Evolutionary conservation across 2,888 invertebrate genomes (phyloP).

Genomic region (Cryptus viduatorius): DNA sequence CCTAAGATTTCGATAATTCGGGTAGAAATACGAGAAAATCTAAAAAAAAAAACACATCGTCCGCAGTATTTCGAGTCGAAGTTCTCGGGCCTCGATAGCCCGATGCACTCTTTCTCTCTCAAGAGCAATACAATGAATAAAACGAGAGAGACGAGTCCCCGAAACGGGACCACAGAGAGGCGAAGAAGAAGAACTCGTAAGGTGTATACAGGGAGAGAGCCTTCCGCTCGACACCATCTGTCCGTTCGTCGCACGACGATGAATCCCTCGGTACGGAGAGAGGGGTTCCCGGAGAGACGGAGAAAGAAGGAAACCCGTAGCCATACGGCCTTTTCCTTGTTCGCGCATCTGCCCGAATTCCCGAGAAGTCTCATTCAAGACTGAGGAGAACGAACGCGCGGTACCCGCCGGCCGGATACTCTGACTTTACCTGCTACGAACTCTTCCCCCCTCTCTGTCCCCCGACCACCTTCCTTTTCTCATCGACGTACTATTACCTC

Average conservation of each 20-base stretch:
- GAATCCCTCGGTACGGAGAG: constrained; percentile 5
- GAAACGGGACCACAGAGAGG: constrained; percentile 69
- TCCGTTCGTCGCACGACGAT: constrained; percentile 25
- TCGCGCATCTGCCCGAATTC: constrained; percentile 78
- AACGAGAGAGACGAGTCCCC: constrained; percentile 7
- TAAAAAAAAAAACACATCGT: no score
- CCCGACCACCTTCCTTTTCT: constrained; percentile 73
- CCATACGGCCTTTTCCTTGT: constrained; percentile 57
- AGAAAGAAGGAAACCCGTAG: constrained; percentile 45
- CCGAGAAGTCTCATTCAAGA: constrained; percentile 78
- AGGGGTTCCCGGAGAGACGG: constrained; percentile 27
- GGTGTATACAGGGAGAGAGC: constrained; percentile 35
- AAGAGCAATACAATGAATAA: no score
- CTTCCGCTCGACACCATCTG: constrained; percentile 57
- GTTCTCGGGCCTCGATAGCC: no score
- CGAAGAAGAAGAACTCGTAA: constrained; percentile 43
- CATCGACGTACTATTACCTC: constrained; percentile 69
- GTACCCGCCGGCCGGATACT: constrained; percentile 56
- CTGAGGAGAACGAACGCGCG: constrained; percentile 47
- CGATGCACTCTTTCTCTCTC: no score
- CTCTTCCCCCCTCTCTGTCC: constrained; percentile 64
- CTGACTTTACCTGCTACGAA: constrained; percentile 78
- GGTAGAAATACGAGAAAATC: no score
- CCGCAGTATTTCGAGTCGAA: no score
- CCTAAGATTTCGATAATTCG: no score